phyloP scores from a whole-genome alignment of 2,113 vertebrate genomes.

The Empidonax traillii region DNA sequence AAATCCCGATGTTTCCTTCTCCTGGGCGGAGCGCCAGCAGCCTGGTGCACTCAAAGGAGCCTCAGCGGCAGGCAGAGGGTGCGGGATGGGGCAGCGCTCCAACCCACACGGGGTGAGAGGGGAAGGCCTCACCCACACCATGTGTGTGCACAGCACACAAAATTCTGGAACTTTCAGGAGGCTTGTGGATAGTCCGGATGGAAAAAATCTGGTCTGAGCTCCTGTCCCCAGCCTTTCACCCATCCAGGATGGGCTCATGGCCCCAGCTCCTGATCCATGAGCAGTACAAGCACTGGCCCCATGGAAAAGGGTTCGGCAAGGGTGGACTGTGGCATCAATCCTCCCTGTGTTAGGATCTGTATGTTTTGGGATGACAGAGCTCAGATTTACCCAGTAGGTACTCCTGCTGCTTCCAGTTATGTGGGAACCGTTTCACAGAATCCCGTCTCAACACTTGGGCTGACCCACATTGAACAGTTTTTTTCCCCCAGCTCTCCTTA shows the following conservation, averaged over 20 bases:
- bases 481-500: background rate
- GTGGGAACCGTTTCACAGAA: background rate
- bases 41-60: background rate
- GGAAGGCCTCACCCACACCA: background rate
- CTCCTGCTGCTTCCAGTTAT: background rate
- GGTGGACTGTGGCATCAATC: background rate
- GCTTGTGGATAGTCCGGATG: background rate
- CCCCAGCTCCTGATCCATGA: background rate
- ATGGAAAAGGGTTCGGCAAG: background rate
- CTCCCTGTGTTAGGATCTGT: background rate
- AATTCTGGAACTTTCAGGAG: background rate
- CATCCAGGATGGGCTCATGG: accelerated
- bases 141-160: background rate
- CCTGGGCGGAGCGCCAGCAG: background rate
- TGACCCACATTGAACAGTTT: background rate
- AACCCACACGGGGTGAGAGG: accelerated
- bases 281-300: accelerated
- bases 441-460: accelerated
- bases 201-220: background rate
- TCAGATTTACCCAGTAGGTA: background rate
- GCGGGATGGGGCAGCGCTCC: background rate
- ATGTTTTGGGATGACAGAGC: background rate
- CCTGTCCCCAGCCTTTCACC: background rate
- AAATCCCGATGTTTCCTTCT: background rate
- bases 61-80: background rate